Conservation (phyloP, 23 tunicate species). For the Halocynthia aurantium region DNA sequence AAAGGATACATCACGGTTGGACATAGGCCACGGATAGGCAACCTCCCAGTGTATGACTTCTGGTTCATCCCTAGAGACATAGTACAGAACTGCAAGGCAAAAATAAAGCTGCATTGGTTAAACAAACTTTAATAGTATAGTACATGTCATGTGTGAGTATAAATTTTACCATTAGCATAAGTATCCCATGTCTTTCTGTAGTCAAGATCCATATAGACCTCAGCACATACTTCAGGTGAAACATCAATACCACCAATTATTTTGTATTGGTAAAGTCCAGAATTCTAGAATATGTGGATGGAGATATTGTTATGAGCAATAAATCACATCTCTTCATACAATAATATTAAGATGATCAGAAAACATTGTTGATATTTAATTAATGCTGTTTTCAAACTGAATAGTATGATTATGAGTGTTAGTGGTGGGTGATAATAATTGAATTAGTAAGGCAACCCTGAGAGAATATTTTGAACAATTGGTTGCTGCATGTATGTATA, state of each 20-base stretch:
- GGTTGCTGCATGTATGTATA: no score
- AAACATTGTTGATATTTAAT: neutral
- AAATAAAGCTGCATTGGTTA: neutral
- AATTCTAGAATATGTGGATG: slow-evolving; percentile 3
- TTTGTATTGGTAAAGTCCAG: slow-evolving; percentile 55
- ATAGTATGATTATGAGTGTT: no score
- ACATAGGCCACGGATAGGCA: slow-evolving; percentile 69
- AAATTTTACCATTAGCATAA: slow-evolving; percentile 48
- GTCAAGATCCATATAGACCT: slow-evolving; percentile 54
- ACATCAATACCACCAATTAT: slow-evolving; percentile 33
- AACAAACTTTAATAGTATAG: neutral
- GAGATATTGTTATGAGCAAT: no score
- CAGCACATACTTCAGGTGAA: slow-evolving; percentile 37
- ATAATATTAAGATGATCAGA: neutral
- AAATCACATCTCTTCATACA: neutral
- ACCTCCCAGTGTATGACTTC: slow-evolving; percentile 57
- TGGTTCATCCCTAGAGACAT: slow-evolving; percentile 17
- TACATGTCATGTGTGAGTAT: neutral
- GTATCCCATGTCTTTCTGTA: slow-evolving; percentile 58
- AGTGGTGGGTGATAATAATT: no score
- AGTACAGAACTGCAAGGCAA: slow-evolving; percentile 31
- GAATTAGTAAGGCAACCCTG: no score
- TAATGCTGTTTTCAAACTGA: no score
- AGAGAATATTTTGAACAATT: no score
- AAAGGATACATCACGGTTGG: slow-evolving; percentile 71